Evolutionary conservation across 1,140 invertebrate species (phyloP), one percentile per base, ranked within the genome.

Genomic region (Wiebesia pumilae): DNA sequence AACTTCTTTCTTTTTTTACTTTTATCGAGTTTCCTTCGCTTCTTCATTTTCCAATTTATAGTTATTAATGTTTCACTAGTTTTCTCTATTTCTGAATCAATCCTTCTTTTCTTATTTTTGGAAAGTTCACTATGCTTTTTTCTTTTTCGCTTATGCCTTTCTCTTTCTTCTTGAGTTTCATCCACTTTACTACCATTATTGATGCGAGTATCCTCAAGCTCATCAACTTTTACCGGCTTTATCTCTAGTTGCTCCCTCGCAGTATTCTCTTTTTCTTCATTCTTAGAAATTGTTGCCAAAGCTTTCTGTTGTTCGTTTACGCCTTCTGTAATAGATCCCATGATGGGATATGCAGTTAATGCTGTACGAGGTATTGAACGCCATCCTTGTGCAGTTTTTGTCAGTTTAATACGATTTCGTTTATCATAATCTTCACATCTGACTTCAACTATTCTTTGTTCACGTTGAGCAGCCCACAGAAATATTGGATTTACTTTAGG

Each of bases 341-440:
- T 75, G 12, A 88, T 90, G 71, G 93, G 93, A 89, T 95, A 94
- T 69, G 94, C 91, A 89, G 95, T 95, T 58, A 95, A 95, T 90
- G 95, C 95, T 85, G 96, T 97, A 83, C 96, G 94, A 85, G 97
- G 97, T 93, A 97, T 97, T 35, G 96, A 96, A 67, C 96, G 95
- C 97, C 97, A 97, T 89, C 97, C 97, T 90, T 95, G 95, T 4
- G 96, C 94, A 7, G 97, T 97, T 90, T 97, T 97, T 79, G 96
- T 96, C 89, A 97, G 93, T 87, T 96, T 95, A 87, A 97, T 97
- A 24, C 97, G 95, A 93, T 97, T 97, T 65, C 96, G 94, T 90
- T 96, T 96, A 93, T 97, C 97, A 94, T 97, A 97, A 91, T 97
- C 97, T 92, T 97, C 97, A 93, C 97, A 97, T 91, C 96, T 95